These are phyloP conservation scores for Malacosoma neustria DNA, from an alignment of 2,888 invertebrate genomes.

Conservation along the genomic window DNA sequence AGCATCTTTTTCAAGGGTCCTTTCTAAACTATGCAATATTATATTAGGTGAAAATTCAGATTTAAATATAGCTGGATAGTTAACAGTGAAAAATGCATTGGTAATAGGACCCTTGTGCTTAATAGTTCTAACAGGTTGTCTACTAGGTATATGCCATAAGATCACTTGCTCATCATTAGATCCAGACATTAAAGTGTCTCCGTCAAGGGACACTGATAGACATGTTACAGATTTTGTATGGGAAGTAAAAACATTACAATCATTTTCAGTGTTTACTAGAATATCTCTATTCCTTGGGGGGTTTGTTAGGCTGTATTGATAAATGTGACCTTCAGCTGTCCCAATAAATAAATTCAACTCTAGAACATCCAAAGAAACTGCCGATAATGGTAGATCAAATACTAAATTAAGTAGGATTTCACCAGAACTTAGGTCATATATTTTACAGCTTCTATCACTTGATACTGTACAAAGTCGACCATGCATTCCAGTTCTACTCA, in stretches of 20 bases:
- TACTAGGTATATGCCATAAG: slow-evolving; percentile 87
- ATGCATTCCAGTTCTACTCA: slow-evolving; percentile 81
- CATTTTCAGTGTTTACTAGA: slow-evolving; percentile 73
- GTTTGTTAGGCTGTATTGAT: slow-evolving; percentile 78
- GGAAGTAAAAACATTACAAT: slow-evolving; percentile 73
- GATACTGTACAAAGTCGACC: slow-evolving; percentile 86
- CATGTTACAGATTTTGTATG: slow-evolving; percentile 82
- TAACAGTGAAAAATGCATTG: slow-evolving; percentile 79
- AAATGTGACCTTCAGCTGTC: slow-evolving; percentile 80
- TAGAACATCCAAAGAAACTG: slow-evolving; percentile 79
- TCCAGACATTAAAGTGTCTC: slow-evolving; percentile 83
- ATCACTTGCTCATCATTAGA: slow-evolving; percentile 83
- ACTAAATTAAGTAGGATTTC: slow-evolving; percentile 81
- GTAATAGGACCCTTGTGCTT: slow-evolving; percentile 84
- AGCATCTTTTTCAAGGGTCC: slow-evolving; percentile 72
- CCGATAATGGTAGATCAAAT: slow-evolving; percentile 80
- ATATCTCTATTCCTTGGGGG: slow-evolving; percentile 80
- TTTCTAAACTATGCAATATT: slow-evolving; percentile 76
- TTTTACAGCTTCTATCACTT: slow-evolving; percentile 86
- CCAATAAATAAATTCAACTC: slow-evolving; percentile 87
- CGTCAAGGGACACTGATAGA: slow-evolving; percentile 82
- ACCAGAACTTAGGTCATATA: slow-evolving; percentile 85
- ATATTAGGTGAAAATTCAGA: slow-evolving; percentile 74
- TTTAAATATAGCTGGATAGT: slow-evolving; percentile 74
- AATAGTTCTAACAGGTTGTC: slow-evolving; percentile 81